Evolutionary conservation across 2,797 vertebrate genomes (phyloP).

Genomic region (Odontamblyopus lacepedii): DNA sequence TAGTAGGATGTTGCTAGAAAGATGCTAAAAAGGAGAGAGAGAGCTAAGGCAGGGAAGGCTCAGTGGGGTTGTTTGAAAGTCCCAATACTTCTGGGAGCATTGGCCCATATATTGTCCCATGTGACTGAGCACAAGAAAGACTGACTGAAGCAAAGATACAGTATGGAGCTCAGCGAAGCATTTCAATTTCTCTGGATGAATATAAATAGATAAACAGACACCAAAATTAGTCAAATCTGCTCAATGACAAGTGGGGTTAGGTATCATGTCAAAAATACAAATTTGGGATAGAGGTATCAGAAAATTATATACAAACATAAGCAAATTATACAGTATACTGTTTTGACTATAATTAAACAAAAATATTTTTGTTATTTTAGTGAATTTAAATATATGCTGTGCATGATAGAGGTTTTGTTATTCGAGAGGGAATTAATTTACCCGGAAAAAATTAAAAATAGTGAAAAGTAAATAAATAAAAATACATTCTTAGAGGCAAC

Average conservation of each 20-base stretch:
- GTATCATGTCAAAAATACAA: constrained; percentile 26
- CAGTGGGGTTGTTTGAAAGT: constrained; percentile 68
- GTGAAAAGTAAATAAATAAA: background rate
- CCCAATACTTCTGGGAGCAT: constrained; percentile 70
- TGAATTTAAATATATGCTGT: background rate
- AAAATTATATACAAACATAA: constrained; percentile 5
- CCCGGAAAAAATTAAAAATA: background rate
- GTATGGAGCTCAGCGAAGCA: constrained; percentile 40
- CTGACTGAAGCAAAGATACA: constrained; percentile 50
- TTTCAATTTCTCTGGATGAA: constrained; percentile 58
- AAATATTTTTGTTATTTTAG: constrained; percentile 3
- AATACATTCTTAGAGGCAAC: background rate
- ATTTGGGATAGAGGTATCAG: constrained; percentile 9
- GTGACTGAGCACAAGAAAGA: constrained; percentile 67
- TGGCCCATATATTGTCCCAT: constrained; percentile 69
- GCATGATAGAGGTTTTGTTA: background rate
- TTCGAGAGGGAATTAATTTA: constrained; percentile 1
- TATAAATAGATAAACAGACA: constrained; percentile 62
- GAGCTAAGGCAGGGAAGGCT: constrained; percentile 47
- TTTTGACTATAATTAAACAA: background rate
- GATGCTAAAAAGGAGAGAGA: constrained; percentile 44
- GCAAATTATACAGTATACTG: background rate
- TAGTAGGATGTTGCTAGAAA: constrained; percentile 33
- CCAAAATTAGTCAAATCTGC: constrained; percentile 44
- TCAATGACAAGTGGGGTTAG: constrained; percentile 26